These are phyloP conservation scores for Myrmecobius fasciatus DNA, from an alignment of 2,113 vertebrate genomes.

Conservation along the genomic window DNA sequence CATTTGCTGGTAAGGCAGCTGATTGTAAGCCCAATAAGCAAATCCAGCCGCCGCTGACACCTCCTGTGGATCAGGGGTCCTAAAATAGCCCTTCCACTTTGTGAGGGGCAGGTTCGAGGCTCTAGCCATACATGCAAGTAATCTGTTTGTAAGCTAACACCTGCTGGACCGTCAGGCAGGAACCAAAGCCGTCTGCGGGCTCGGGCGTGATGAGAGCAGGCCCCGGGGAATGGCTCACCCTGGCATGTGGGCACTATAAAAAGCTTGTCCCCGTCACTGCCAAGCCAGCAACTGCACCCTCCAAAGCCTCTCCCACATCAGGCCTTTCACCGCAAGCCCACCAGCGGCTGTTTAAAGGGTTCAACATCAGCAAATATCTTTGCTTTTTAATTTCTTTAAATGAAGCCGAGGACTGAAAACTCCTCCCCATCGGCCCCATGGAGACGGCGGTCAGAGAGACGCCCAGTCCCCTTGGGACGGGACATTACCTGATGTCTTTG, in stretches of 20 bases:
- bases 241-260: neutral
- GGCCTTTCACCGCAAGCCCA: conserved; percentile 37
- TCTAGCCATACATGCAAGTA: conserved; percentile 35
- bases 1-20: neutral
- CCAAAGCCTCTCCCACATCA: conserved; percentile 30
- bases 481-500: conserved; percentile 95
- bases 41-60: neutral
- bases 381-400: conserved; percentile 19
- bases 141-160: neutral
- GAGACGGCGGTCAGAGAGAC: neutral
- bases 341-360: conserved; percentile 20
- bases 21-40: neutral
- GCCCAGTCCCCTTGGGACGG: rapidly evolving
- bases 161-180: neutral
- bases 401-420: conserved; percentile 14
- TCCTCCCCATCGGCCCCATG: neutral
- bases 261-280: conserved; percentile 3
- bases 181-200: conserved; percentile 40
- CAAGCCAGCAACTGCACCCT: neutral
- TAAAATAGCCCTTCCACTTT: neutral
- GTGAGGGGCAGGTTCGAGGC: neutral
- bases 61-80: neutral
- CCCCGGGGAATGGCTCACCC: neutral
- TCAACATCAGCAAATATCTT: conserved; percentile 31
- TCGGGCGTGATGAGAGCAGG: neutral